Percentiles rank a stretch among this genome's conserved stretches.
These are phyloP conservation scores for Formica aserva DNA, from an alignment of 2,888 invertebrate genomes.

Conservation along the genomic window DNA sequence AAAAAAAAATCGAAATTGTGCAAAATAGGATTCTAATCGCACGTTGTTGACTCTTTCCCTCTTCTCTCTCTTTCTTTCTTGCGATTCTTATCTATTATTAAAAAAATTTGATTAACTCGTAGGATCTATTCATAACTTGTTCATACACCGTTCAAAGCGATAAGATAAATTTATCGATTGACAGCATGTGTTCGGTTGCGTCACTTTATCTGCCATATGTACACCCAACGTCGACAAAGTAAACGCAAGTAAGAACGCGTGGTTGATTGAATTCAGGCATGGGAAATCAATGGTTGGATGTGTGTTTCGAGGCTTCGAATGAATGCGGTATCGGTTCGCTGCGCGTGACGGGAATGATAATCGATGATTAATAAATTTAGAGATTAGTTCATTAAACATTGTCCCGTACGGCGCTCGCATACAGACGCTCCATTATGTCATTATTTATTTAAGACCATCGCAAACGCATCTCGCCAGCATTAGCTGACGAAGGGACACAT, in stretches of 20 bases:
- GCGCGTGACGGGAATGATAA: constrained; percentile 18
- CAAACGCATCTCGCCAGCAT: background rate
- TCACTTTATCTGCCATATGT: constrained; percentile 47
- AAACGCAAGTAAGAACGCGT: constrained; percentile 55
- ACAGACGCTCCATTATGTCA: background rate
- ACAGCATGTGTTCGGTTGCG: constrained; percentile 56
- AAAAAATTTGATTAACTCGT: constrained; percentile 27
- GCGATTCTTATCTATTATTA: background rate
- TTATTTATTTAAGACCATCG: constrained; percentile 23
- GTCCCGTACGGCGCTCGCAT: background rate
- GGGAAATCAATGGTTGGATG: constrained; percentile 48
- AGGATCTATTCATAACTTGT: constrained; percentile 19
- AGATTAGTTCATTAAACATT: background rate
- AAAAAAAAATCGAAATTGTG: background rate
- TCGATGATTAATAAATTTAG: constrained; percentile 26
- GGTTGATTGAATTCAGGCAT: constrained; percentile 46
- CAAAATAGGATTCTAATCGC: background rate
- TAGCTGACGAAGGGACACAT: background rate
- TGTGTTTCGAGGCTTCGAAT: background rate
- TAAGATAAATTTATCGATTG: constrained; percentile 56
- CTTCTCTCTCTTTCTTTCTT: background rate
- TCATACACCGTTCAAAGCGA: constrained; percentile 36
- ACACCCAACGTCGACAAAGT: constrained; percentile 24
- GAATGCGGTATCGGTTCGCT: constrained; percentile 2
- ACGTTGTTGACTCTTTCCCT: background rate